Evolutionary conservation across 2,113 vertebrate genomes (phyloP).

Genomic region (Sylvilagus bachmani): DNA sequence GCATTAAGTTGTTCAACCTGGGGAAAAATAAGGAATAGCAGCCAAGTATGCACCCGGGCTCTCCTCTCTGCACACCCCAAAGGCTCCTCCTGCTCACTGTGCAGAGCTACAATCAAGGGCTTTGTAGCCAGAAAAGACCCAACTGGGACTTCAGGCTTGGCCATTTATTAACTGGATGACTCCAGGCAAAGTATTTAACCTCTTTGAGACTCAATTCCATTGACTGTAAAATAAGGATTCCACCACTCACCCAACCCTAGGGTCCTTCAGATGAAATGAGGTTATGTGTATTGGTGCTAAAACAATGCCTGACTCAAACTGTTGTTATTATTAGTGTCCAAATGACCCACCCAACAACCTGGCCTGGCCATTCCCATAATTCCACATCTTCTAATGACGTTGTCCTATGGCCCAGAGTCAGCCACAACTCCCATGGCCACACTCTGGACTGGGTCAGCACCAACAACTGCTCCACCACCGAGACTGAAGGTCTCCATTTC

Average conservation of each 20-base stretch:
- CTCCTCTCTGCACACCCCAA: background rate
- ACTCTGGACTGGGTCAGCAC: background rate
- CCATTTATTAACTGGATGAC: background rate
- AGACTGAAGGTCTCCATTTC: background rate
- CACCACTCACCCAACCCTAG: background rate
- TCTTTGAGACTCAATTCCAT: background rate
- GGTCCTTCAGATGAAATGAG: background rate
- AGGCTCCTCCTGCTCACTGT: background rate
- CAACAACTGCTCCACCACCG: background rate
- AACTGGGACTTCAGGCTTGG: background rate
- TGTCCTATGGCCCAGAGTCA: background rate
- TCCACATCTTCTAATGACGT: background rate
- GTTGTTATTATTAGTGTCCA: background rate
- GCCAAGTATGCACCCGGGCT: background rate
- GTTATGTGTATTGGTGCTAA: background rate
- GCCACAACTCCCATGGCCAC: background rate
- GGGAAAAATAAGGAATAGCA: conserved; percentile 58
- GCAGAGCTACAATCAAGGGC: background rate
- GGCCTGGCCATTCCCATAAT: background rate
- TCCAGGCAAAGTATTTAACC: background rate
- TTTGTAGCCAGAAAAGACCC: background rate
- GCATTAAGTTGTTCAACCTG: conserved; percentile 93
- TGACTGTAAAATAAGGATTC: background rate
- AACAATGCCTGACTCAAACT: background rate
- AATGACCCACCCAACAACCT: background rate